Percentiles rank a stretch among this genome's conserved stretches.
These are phyloP conservation scores for Archocentrus centrarchus DNA, from an alignment of 2,113 vertebrate species.

Conservation along the genomic window DNA sequence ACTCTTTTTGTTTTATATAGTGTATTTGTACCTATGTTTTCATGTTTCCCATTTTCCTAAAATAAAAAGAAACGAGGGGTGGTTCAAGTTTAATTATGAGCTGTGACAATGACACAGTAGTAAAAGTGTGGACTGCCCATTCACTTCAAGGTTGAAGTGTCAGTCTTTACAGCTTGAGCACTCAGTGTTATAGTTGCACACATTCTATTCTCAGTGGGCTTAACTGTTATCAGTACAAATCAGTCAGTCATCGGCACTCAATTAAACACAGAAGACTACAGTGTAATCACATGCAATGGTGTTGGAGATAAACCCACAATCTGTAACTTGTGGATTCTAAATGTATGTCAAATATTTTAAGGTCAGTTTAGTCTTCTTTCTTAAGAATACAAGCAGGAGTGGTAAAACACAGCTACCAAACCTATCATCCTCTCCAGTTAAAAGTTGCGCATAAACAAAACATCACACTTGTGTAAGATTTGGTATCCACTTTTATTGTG, in stretches of 20 bases:
- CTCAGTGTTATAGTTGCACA: not conserved
- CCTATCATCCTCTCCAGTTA: not conserved
- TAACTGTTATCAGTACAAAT: not conserved
- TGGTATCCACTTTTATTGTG: constrained; percentile 68
- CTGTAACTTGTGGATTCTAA: not conserved
- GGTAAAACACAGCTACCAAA: not conserved
- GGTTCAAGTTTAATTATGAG: not conserved
- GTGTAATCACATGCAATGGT: not conserved
- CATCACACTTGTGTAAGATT: constrained; percentile 35
- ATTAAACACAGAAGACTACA: not conserved
- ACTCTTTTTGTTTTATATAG: not conserved
- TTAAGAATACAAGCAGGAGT: too few relatives aligned
- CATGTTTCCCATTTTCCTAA: not conserved
- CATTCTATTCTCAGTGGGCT: not conserved
- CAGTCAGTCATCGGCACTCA: not conserved
- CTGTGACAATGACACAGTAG: not conserved
- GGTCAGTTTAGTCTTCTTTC: not conserved
- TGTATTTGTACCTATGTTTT: not conserved
- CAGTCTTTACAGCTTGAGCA: not conserved
- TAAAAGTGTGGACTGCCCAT: not conserved
- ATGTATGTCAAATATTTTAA: not conserved
- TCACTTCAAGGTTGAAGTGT: not conserved
- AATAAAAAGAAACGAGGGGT: not conserved
- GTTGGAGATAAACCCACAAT: not conserved
- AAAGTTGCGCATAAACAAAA: not conserved